A percentile compares a stretch with the other conserved stretches of the same genome.
These are phyloP conservation scores for Diogma glabrata DNA, from an alignment of 2,888 invertebrate genomes.

Conservation along the genomic window DNA sequence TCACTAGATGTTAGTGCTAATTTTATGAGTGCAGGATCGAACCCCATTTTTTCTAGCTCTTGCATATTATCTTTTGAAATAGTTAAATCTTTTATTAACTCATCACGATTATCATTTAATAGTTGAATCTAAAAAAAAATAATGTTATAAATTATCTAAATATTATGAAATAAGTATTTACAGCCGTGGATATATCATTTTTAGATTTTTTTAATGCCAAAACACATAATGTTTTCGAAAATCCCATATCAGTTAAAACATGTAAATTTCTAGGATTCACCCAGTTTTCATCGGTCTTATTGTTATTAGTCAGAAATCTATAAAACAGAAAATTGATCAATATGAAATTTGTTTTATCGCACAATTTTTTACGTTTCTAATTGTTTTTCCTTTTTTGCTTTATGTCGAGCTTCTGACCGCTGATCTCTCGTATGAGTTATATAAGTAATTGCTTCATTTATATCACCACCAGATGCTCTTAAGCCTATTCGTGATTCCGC, in stretches of 20 bases:
- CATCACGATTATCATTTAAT: slow-evolving; percentile 25
- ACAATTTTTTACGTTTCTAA: slow-evolving; percentile 27
- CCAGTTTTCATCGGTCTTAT: slow-evolving; percentile 23
- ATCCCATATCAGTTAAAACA: slow-evolving; percentile 58
- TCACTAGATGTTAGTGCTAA: slow-evolving; percentile 41
- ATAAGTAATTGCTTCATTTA: slow-evolving; percentile 50
- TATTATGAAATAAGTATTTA: slow-evolving; percentile 39
- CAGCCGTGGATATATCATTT: slow-evolving; percentile 56
- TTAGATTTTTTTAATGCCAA: slow-evolving; percentile 52
- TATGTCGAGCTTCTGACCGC: slow-evolving; percentile 38
- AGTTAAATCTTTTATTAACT: slow-evolving; percentile 21
- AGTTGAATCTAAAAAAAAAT: slow-evolving; percentile 21
- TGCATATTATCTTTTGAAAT: slow-evolving; percentile 20
- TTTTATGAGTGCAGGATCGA: slow-evolving; percentile 40
- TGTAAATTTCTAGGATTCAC: slow-evolving; percentile 33
- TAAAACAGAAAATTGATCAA: no score
- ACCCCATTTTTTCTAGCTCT: slow-evolving; percentile 44
- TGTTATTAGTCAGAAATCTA: neutral
- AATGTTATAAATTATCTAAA: slow-evolving; percentile 2
- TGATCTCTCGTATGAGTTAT: slow-evolving; percentile 46
- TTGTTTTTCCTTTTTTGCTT: slow-evolving; percentile 40
- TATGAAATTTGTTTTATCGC: no score
- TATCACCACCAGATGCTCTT: slow-evolving; percentile 45
- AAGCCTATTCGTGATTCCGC: slow-evolving; percentile 60
- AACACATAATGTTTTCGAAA: slow-evolving; percentile 43